These are phyloP conservation scores for Arctia plantaginis DNA, from an alignment of 2,888 invertebrate genomes.

Conservation along the genomic window DNA sequence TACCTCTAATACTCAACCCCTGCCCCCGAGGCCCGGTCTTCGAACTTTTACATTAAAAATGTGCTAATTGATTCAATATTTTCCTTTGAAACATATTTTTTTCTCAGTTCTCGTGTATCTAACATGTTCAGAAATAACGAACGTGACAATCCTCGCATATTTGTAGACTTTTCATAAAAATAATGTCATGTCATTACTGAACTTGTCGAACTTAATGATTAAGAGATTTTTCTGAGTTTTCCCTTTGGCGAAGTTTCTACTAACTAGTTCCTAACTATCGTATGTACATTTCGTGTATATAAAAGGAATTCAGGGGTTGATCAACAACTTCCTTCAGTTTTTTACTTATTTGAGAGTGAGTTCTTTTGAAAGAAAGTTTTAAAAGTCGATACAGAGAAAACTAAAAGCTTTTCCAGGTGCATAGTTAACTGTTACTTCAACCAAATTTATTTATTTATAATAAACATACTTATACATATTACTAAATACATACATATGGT, in stretches of 20 bases:
- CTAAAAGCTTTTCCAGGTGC: not conserved
- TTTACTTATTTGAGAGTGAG: not conserved
- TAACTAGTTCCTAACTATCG: slow-evolving; percentile 42
- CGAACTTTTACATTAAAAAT: not conserved
- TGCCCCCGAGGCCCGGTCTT: not conserved
- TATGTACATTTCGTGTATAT: slow-evolving; percentile 14
- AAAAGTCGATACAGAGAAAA: not conserved
- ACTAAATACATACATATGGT: too few relatives aligned
- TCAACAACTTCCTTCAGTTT: slow-evolving; percentile 1
- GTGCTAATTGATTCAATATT: not conserved
- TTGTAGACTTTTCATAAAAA: slow-evolving; percentile 1
- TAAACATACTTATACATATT: too few relatives aligned
- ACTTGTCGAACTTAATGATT: slow-evolving; percentile 44
- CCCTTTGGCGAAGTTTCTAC: slow-evolving; percentile 36
- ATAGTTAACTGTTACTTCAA: not conserved
- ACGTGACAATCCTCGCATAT: not conserved
- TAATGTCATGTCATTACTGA: slow-evolving; percentile 35
- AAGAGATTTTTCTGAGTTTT: slow-evolving; percentile 30
- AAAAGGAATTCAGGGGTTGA: slow-evolving; percentile 29
- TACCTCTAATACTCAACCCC: too few relatives aligned
- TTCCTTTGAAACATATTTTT: not conserved
- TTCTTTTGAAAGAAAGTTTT: not conserved
- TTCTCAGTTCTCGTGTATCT: not conserved
- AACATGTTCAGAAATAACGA: slow-evolving; percentile 5
- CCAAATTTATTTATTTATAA: not conserved